Base-by-base conservation (phyloP, 2,888 invertebrate species). In the Buathra laborator region DNA sequence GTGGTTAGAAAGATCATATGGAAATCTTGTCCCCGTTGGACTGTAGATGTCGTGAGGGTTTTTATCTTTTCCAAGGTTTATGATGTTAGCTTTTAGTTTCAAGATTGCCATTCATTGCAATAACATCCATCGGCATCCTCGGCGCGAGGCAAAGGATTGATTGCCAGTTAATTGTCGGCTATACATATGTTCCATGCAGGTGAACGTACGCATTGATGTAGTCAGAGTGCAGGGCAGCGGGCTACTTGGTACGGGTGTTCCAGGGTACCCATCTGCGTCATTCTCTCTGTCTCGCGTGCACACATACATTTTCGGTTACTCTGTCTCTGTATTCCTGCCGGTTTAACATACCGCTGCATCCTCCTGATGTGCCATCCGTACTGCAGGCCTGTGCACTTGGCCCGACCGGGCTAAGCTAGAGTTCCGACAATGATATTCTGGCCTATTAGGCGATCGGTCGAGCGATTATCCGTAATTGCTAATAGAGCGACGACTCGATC, bases 401-500 rank as follows among this genome's bases (percentile, higher is more conserved):
- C 67, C 62, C 75, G 84, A 86, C 81, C 83, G 86, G 85, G 88
- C 87, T 83, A 87, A 86, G 70, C 80, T 66, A 62, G 86, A 84
- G 86, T 89, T 76, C 84, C 86, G 87, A 88, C 88, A 89, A 88
- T 90, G 86, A 89, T 86, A 84, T 87, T 86, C 85, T 81, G 79
- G 84, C 85, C 88, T 88, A 88, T 90, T 89, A 91, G 82, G 82
- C 86, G 88, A 90, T 90, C 84, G 87, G 79, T 76, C 80, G 81
- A 82, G 86, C 89, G 88, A 91, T 91, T 91, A 91, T 88, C 85
- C 87, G 86, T 91, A 91, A 91, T 91, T 90, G 88, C 90, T 90
- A 89, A 90, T 91, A 88, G 89, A 88, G 72, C 74, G 88, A 88
- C 85, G 86, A 88, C 89, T 86, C 87, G 87, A 81, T 85, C 80